Evolutionary conservation across 2,113 vertebrate species (phyloP), one percentile per base, ranked within the genome.

Genomic region (Rana temporaria): DNA sequence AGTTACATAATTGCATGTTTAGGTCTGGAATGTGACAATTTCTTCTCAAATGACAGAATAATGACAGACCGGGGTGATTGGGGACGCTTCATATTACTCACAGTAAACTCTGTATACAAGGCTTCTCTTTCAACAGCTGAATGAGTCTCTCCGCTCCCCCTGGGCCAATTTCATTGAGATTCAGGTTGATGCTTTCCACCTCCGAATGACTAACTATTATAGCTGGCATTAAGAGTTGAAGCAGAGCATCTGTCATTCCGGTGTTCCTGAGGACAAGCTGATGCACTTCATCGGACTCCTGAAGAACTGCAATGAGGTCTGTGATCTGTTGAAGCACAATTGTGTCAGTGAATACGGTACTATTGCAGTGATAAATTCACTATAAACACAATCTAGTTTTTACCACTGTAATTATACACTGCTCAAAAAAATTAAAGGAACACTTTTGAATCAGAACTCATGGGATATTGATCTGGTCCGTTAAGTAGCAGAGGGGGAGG

Each of bases 221-320:
- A 5, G 91, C 90, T 12, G 59, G 53, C 0, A 87, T 88, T 78
- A 95, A 87, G 73, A 70, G 79, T 34, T 86, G 82, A 32, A 95
- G 88, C 26, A 91, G 88, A 19, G 92, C 90, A 30, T 95, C 93
- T 0, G 93, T 94, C 82, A 95, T 85, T 67, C 87, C 94, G 0
- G 93, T 94, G 88, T 95, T 95, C 86, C 93, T 93, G 79, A 95
- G 86, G 14, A 95, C 89, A 73, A 95, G 87, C 86, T 94, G 91
- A 56, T 92, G 92, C 86, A 95, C 93, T 81, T 92, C 90, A 6
- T 92, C 90, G 0, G 91, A 93, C 0, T 85, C 85, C 74, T 80
- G 88, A 71, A 95, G 87, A 72, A 94, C 89, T 0, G 84, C 68
- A 78, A 88, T 89, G 88, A 94, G 89, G 78, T 91, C 93, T 1